These are phyloP conservation scores for Thyatira batis DNA, from an alignment of 2,888 invertebrate species.

Conservation along the genomic window DNA sequence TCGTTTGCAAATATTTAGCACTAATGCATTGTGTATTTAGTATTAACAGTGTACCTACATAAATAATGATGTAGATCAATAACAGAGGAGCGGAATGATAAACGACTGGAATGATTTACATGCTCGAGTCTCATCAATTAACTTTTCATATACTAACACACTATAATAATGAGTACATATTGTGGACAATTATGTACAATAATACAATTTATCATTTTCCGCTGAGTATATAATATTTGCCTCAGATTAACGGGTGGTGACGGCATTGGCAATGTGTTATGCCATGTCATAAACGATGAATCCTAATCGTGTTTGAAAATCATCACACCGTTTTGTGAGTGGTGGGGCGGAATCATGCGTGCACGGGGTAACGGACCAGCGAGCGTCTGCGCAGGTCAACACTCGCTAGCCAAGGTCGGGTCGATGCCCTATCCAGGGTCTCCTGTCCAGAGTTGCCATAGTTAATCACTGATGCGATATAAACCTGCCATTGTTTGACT, in stretches of 20 bases:
- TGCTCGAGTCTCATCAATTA: background rate
- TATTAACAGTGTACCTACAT: background rate
- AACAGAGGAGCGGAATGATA: background rate
- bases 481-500: background rate
- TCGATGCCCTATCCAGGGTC: slow-evolving; percentile 55
- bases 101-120: background rate
- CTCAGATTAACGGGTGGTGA: slow-evolving; percentile 21
- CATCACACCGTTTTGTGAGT: slow-evolving; percentile 33
- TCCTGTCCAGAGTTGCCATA: slow-evolving; percentile 17
- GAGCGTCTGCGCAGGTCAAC: slow-evolving; percentile 71
- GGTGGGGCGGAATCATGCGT: slow-evolving; percentile 42
- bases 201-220: background rate
- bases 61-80: background rate
- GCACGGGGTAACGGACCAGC: slow-evolving; percentile 60
- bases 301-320: slow-evolving; percentile 36
- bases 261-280: slow-evolving; percentile 26
- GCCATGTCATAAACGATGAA: slow-evolving; percentile 11
- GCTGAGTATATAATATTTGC: background rate
- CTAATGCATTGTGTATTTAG: background rate
- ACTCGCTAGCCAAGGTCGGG: slow-evolving; percentile 67
- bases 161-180: background rate
- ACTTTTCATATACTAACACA: background rate
- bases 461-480: background rate
- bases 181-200: background rate
- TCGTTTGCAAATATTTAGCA: background rate